These are phyloP conservation scores for Hypomecis atomaria DNA, from an alignment of 2,888 invertebrate genomes.

Conservation along the genomic window DNA sequence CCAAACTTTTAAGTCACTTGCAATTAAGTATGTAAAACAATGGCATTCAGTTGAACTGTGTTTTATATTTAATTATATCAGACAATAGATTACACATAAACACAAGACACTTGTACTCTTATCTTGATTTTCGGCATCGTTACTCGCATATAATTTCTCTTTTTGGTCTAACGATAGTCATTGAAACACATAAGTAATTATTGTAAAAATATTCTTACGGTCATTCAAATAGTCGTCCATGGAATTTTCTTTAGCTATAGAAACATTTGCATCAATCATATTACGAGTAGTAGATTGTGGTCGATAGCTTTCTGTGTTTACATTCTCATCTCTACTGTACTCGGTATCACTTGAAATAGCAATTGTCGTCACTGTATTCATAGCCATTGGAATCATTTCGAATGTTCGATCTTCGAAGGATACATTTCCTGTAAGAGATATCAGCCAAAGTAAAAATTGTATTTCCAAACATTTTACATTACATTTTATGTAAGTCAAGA, in stretches of 20 bases:
- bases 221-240: constrained; percentile 66
- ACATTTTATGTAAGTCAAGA: too few relatives aligned
- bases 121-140: too few relatives aligned
- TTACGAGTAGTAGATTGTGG: constrained; percentile 21
- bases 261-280: constrained; percentile 38
- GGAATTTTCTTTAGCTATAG: constrained; percentile 31
- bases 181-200: not conserved
- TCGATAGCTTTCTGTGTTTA: constrained; percentile 11
- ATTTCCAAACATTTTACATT: too few relatives aligned
- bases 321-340: not conserved
- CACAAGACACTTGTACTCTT: too few relatives aligned
- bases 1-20: too few relatives aligned
- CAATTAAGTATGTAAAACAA: too few relatives aligned
- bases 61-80: too few relatives aligned
- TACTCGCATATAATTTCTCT: too few relatives aligned
- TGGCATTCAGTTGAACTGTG: too few relatives aligned
- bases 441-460: too few relatives aligned
- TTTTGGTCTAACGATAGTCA: not conserved
- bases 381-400: not conserved
- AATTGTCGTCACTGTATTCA: not conserved
- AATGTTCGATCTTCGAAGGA: constrained; percentile 1
- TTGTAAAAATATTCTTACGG: constrained; percentile 60
- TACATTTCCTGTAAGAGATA: constrained; percentile 13
- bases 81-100: too few relatives aligned
- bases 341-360: not conserved